phyloP scores from a whole-genome alignment of 2,888 invertebrate species.

The Drosophila aldrichi region DNA sequence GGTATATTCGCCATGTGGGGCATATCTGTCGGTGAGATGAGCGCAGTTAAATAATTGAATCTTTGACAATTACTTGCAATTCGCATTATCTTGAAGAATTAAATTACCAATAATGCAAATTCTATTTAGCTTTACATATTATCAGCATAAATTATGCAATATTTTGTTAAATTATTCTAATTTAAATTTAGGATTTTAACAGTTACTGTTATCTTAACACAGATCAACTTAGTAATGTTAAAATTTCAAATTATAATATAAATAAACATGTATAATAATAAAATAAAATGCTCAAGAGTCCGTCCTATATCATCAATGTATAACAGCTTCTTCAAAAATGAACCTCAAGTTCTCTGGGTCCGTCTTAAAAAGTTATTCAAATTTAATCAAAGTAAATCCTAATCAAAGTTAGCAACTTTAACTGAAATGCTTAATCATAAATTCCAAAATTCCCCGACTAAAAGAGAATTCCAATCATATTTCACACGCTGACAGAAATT shows the following conservation, averaged over 20 bases:
- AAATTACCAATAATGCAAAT: background rate
- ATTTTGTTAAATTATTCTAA: background rate
- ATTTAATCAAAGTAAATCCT: background rate
- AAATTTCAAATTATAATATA: background rate
- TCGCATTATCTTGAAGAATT: conserved; percentile 10
- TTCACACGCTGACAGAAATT: conserved; percentile 1
- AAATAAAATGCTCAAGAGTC: background rate
- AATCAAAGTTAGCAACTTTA: background rate
- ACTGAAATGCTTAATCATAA: background rate
- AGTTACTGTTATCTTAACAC: too few relatives aligned
- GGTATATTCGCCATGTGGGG: background rate
- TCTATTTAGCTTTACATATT: background rate
- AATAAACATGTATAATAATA: too few relatives aligned
- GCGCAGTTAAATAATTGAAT: conserved; percentile 30
- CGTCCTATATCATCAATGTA: background rate
- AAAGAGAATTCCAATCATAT: background rate
- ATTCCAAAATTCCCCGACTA: background rate
- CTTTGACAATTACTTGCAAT: conserved; percentile 16
- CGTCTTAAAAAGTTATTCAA: background rate
- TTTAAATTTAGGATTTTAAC: background rate
- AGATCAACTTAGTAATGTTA: background rate
- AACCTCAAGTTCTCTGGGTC: too few relatives aligned
- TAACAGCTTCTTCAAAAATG: background rate
- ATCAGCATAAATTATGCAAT: background rate
- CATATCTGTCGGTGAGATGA: background rate